Conservation (phyloP, 2,888 invertebrate genomes). For the Anagyrus pseudococci region DNA sequence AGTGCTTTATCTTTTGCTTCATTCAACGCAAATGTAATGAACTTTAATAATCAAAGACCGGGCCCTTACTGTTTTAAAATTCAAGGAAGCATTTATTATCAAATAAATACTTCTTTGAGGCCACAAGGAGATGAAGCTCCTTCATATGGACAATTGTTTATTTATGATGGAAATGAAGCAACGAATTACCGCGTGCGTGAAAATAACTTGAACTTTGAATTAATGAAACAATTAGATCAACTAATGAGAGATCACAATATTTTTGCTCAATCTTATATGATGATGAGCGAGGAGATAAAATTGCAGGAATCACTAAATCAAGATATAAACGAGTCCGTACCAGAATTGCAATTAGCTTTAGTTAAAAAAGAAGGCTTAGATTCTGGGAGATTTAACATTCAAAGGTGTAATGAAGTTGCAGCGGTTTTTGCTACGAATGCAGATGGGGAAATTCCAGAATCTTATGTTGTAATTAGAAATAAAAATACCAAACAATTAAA, state of each 20-base stretch:
- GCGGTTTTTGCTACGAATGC: slow-evolving; percentile 39
- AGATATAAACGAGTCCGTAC: neutral
- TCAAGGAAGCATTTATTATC: slow-evolving; percentile 40
- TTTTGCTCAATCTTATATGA: slow-evolving; percentile 38
- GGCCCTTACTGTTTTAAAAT: slow-evolving; percentile 38
- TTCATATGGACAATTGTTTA: slow-evolving; percentile 40
- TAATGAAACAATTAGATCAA: neutral
- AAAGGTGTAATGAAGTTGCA: slow-evolving; percentile 40
- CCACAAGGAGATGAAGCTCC: slow-evolving; percentile 31
- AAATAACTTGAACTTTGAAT: slow-evolving; percentile 17
- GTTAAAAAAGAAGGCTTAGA: slow-evolving; percentile 36
- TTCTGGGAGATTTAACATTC: slow-evolving; percentile 38
- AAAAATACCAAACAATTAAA: slow-evolving; percentile 32
- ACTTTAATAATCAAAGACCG: slow-evolving; percentile 25
- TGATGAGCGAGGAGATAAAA: slow-evolving; percentile 34
- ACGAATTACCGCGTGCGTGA: slow-evolving; percentile 18
- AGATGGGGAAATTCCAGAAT: slow-evolving; percentile 42
- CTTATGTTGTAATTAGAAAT: slow-evolving; percentile 34
- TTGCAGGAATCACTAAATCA: slow-evolving; percentile 14
- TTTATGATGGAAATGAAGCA: slow-evolving; percentile 39
- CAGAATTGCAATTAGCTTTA: slow-evolving; percentile 36
- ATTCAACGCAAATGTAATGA: slow-evolving; percentile 38
- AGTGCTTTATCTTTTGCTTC: slow-evolving; percentile 35
- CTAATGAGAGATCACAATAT: slow-evolving; percentile 27
- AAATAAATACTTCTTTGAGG: slow-evolving; percentile 38